Percentiles rank a stretch among this genome's conserved stretches.
Evolutionary conservation across 2,797 vertebrate genomes (phyloP).

Genomic region (Cyprinodon diabolis): DNA sequence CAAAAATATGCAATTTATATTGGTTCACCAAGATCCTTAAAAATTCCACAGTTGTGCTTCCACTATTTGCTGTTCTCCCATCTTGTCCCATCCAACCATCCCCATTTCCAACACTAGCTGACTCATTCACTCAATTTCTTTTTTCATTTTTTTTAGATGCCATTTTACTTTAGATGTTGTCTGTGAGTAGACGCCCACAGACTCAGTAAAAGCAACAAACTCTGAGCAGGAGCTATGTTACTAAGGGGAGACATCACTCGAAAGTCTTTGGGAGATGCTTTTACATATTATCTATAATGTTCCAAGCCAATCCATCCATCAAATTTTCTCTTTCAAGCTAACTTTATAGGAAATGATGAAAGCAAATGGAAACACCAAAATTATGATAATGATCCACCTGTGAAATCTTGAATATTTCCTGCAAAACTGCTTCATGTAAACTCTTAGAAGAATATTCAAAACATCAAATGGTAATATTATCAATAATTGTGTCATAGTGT

Average conservation of each 20-base stretch:
- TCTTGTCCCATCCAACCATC: constrained; percentile 16
- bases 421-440: not conserved
- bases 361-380: constrained; percentile 24
- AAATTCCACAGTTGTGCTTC: constrained; percentile 38
- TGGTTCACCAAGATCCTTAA: constrained; percentile 19
- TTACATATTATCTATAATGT: constrained; percentile 48
- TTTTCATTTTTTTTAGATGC: constrained; percentile 43
- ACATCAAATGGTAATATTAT: not conserved
- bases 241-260: constrained; percentile 51
- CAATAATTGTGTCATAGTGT: not conserved
- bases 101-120: constrained; percentile 46
- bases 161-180: constrained; percentile 46
- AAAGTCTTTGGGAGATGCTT: constrained; percentile 44
- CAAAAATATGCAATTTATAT: not conserved
- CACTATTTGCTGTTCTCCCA: constrained; percentile 51
- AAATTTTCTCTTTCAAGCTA: constrained; percentile 44
- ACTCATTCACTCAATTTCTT: constrained; percentile 50
- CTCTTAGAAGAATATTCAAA: not conserved
- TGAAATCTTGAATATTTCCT: constrained; percentile 12
- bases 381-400: constrained; percentile 3
- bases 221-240: constrained; percentile 24
- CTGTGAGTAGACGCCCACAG: constrained; percentile 32
- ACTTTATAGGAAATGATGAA: constrained; percentile 24
- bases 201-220: constrained; percentile 62
- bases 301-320: constrained; percentile 42